Percentiles rank a stretch among this genome's conserved stretches.
Evolutionary conservation across 2,113 vertebrate genomes (phyloP).

Genomic region (Aegypius monachus): DNA sequence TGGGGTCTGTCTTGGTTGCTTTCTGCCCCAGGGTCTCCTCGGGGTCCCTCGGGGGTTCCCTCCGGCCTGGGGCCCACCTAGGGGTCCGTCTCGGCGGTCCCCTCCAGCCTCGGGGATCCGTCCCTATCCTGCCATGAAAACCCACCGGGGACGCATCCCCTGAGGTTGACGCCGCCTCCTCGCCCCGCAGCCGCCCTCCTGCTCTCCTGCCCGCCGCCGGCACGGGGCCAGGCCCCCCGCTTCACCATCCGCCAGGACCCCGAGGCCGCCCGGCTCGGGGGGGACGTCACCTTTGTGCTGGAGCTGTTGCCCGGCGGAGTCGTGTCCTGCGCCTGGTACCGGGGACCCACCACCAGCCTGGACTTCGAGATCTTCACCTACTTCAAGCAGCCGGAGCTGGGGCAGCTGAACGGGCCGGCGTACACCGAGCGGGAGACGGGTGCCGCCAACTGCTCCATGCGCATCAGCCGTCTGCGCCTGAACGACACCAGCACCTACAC

Average conservation of each 20-base stretch:
- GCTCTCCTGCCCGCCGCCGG: neutral
- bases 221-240: neutral
- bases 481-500: neutral
- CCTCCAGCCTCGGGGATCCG: neutral
- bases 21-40: neutral
- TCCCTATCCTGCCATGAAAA: no score
- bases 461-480: neutral
- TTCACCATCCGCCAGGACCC: neutral
- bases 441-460: neutral
- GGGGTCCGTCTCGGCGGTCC: neutral
- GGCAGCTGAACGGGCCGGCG: neutral
- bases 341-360: neutral
- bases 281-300: neutral
- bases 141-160: neutral
- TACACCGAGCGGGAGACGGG: neutral
- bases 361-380: neutral
- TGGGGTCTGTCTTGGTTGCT: neutral
- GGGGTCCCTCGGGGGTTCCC: neutral
- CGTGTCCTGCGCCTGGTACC: neutral
- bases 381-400: neutral
- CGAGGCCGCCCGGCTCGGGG: neutral
- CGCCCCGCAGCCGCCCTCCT: neutral
- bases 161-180: no score
- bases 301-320: neutral
- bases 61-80: neutral